A percentile compares a stretch with the other conserved stretches of the same genome.
These are phyloP conservation scores for Acleris laterana DNA, from an alignment of 2,888 invertebrate species.

Conservation along the genomic window DNA sequence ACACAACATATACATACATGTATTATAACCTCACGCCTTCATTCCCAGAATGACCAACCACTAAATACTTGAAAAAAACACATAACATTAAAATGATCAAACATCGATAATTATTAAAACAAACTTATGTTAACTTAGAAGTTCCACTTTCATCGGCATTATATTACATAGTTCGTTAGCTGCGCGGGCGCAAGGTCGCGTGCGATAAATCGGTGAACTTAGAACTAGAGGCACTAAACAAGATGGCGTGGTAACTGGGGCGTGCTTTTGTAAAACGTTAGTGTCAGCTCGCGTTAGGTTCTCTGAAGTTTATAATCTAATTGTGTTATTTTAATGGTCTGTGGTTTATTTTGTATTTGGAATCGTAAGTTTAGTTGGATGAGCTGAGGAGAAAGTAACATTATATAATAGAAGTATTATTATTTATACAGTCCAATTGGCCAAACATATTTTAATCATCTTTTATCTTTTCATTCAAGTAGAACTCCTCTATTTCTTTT, in stretches of 20 bases:
- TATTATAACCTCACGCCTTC: no score
- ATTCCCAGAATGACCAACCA: no score
- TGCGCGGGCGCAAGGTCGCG: slow-evolving; percentile 51
- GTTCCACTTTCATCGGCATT: slow-evolving; percentile 21
- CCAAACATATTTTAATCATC: no score
- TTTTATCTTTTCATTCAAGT: no score
- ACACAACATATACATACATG: no score
- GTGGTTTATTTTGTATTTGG: not conserved
- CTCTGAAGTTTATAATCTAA: not conserved
- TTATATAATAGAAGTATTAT: no score
- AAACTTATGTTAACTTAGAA: not conserved
- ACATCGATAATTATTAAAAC: not conserved
- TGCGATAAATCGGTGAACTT: slow-evolving; percentile 59
- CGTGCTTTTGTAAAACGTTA: slow-evolving; percentile 34
- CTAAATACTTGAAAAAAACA: no score
- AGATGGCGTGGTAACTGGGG: slow-evolving; percentile 56
- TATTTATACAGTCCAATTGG: no score
- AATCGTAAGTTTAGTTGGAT: not conserved
- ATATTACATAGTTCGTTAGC: slow-evolving; percentile 53
- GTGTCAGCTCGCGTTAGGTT: slow-evolving; percentile 35
- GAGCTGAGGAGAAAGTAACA: no score
- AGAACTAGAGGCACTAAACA: slow-evolving; percentile 49
- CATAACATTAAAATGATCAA: not conserved
- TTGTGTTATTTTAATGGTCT: not conserved
- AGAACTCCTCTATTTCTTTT: no score